A percentile compares a stretch with the other conserved stretches of the same genome.
phyloP scores from a whole-genome alignment of 2,797 vertebrate species.

The Anisognathus igniventris region DNA sequence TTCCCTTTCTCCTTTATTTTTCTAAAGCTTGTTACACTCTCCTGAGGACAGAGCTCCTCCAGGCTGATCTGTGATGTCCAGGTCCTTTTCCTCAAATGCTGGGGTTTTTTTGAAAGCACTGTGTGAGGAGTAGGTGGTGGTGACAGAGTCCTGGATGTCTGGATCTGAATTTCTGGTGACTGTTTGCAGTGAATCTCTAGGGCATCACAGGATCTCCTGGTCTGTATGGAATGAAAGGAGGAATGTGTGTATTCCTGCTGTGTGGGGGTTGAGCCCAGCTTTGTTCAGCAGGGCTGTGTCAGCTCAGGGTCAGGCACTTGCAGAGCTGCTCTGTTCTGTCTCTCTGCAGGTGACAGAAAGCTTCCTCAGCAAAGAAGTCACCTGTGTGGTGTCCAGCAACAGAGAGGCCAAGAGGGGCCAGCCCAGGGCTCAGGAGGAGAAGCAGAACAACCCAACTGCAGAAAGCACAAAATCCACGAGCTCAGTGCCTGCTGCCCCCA shows the following conservation, averaged over 20 bases:
- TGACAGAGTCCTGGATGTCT: fast-evolving
- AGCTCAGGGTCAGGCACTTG: background rate
- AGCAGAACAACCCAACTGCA: background rate
- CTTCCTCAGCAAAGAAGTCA: constrained; percentile 91
- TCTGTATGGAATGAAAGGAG: background rate
- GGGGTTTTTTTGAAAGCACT: background rate
- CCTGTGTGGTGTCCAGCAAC: constrained; percentile 82
- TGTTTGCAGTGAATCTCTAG: background rate
- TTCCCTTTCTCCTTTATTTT: background rate
- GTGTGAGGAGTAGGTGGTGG: background rate
- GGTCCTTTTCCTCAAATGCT: background rate
- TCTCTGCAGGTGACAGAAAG: constrained; percentile 79
- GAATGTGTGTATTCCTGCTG: background rate
- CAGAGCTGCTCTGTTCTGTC: background rate
- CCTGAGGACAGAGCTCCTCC: background rate
- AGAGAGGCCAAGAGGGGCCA: constrained; percentile 66
- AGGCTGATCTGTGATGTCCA: fast-evolving
- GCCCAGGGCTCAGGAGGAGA: background rate
- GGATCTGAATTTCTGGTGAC: background rate
- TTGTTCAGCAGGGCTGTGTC: background rate
- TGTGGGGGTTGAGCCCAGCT: background rate
- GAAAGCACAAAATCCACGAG: background rate
- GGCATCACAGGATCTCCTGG: background rate
- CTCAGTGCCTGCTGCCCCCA: background rate
- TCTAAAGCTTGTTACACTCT: background rate